Evolutionary conservation across 2,797 vertebrate species (phyloP).

Genomic region (Trachops cirrhosus): DNA sequence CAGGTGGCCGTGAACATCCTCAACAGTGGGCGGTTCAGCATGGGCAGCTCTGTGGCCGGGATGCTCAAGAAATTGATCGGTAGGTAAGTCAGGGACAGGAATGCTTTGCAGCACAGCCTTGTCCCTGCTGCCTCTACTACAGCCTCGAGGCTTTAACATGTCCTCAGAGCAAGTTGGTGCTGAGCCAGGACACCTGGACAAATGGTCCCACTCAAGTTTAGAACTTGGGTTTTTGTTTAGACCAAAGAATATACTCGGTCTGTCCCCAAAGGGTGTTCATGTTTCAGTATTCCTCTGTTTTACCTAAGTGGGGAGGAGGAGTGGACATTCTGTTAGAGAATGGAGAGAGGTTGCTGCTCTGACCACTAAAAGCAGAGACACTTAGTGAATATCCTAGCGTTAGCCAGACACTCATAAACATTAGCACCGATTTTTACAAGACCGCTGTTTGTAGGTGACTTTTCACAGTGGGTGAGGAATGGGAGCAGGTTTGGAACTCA

Average conservation of each 20-base stretch:
- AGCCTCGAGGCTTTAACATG: accelerated
- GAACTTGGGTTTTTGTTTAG: neutral
- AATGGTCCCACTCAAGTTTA: neutral
- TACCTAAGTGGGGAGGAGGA: too few species aligned
- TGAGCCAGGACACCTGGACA: neutral
- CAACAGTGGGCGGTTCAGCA: constrained; percentile 95
- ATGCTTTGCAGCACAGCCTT: too few species aligned
- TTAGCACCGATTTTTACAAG: neutral
- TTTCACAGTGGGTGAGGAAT: accelerated
- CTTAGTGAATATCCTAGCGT: accelerated
- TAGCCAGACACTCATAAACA: neutral
- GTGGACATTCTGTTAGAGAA: neutral
- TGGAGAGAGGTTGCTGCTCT: too few species aligned
- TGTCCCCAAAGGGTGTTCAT: neutral
- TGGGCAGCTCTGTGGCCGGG: constrained; percentile 93
- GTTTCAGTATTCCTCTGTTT: neutral
- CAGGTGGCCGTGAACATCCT: constrained; percentile 97
- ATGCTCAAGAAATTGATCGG: constrained; percentile 96
- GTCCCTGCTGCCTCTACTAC: neutral
- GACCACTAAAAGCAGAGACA: neutral
- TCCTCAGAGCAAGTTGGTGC: neutral
- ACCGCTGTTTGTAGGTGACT: neutral
- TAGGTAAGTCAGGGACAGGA: constrained; percentile 74
- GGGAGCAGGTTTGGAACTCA: neutral
- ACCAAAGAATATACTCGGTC: neutral